These are phyloP conservation scores for Nyctibius bracteatus DNA, from an alignment of 2,113 vertebrate genomes.

Conservation along the genomic window DNA sequence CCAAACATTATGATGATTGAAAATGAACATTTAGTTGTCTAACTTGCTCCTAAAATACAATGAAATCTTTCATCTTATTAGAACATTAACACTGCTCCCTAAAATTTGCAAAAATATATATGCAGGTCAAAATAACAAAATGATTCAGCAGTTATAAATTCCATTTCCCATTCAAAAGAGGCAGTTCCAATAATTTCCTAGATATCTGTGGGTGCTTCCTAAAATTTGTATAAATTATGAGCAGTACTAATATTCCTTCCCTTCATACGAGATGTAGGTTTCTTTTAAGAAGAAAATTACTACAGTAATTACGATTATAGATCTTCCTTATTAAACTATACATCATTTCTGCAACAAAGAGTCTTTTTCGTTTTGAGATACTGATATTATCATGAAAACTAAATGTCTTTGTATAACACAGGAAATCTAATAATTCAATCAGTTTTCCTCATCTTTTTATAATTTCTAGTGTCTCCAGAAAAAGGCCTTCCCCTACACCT, in stretches of 20 bases:
- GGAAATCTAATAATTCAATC: conserved; percentile 36
- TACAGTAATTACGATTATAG: conserved; percentile 40
- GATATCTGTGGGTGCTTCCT: conserved; percentile 12
- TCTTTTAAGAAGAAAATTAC: conserved; percentile 56
- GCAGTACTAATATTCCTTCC: conserved; percentile 19
- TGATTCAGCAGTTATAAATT: conserved; percentile 25
- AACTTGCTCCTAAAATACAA: background rate
- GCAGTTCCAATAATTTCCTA: conserved; percentile 7
- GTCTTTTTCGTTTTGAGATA: background rate
- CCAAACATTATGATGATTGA: background rate
- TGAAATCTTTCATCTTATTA: conserved; percentile 3
- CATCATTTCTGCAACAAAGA: conserved; percentile 42
- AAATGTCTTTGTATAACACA: conserved; percentile 23
- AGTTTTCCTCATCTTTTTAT: conserved; percentile 24
- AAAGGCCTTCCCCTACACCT: background rate
- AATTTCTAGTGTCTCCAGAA: background rate
- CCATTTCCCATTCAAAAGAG: conserved; percentile 41
- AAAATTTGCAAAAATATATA: background rate
- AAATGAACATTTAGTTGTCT: background rate
- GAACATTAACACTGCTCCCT: background rate
- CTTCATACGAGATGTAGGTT: background rate
- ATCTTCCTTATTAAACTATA: conserved; percentile 50
- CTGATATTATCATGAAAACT: conserved; percentile 23
- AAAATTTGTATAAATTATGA: conserved; percentile 43
- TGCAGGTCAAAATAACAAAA: conserved; percentile 25